These are phyloP conservation scores for Pseudobourletiella spinata DNA, from an alignment of 1,140 invertebrate genomes.

Conservation along the genomic window DNA sequence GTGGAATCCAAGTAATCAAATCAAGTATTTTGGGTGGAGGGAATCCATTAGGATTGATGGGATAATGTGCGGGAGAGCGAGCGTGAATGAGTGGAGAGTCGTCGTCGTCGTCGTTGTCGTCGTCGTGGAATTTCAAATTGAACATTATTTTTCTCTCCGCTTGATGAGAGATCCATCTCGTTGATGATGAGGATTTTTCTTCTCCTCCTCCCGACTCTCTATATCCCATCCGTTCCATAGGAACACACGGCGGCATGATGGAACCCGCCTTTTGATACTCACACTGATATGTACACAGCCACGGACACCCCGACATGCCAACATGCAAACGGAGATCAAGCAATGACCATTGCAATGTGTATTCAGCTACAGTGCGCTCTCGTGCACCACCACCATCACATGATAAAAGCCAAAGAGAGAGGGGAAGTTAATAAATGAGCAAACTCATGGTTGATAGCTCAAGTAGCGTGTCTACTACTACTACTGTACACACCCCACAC, in stretches of 20 bases:
- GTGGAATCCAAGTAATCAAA: no score
- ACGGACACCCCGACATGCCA: neutral
- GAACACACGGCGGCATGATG: neutral
- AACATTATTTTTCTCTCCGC: constrained; percentile 23
- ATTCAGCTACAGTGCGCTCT: neutral
- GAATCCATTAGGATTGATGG: constrained; percentile 2
- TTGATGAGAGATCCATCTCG: constrained; percentile 18
- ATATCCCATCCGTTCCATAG: neutral
- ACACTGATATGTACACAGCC: neutral
- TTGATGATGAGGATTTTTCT: neutral
- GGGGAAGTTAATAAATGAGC: no score
- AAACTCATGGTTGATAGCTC: no score
- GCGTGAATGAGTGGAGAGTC: neutral
- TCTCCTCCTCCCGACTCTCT: neutral
- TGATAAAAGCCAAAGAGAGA: no score
- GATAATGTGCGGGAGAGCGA: neutral
- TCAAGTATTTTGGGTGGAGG: constrained; percentile 24
- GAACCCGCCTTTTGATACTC: neutral
- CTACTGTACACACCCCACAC: no score
- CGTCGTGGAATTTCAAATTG: constrained; percentile 24
- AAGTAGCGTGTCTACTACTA: no score
- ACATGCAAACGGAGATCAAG: neutral
- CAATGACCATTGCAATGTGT: neutral
- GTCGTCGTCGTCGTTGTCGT: no score
- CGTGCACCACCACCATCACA: no score